phyloP scores from a whole-genome alignment of 1,140 invertebrate species.

The Chlorops oryzae region DNA sequence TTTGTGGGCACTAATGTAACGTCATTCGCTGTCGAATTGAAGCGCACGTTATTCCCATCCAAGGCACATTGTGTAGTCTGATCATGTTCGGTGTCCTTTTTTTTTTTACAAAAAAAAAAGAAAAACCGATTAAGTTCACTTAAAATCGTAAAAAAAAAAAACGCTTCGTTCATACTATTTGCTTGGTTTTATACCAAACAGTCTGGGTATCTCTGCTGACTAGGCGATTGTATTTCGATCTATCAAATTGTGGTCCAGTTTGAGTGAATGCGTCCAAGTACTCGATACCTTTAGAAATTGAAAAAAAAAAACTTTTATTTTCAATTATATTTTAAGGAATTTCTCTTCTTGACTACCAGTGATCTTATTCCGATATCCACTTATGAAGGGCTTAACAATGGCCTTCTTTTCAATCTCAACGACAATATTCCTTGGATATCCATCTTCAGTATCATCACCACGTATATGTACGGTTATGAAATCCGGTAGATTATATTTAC shows the following conservation, averaged over 20 bases:
- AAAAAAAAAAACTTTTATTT: background rate
- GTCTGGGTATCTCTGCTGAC: constrained; percentile 42
- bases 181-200: constrained; percentile 31
- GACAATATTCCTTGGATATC: constrained; percentile 47
- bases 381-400: constrained; percentile 55
- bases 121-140: background rate
- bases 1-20: constrained; percentile 32
- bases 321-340: background rate
- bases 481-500: constrained; percentile 47
- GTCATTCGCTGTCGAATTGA: constrained; percentile 29
- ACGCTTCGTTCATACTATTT: background rate
- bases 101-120: too few relatives aligned
- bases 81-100: constrained; percentile 42
- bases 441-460: constrained; percentile 38
- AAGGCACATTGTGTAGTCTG: constrained; percentile 39
- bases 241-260: constrained; percentile 51
- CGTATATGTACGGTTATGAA: constrained; percentile 50
- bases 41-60: constrained; percentile 35
- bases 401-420: constrained; percentile 51
- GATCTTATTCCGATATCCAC: constrained; percentile 52
- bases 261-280: constrained; percentile 57
- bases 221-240: constrained; percentile 33
- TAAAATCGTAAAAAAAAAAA: background rate
- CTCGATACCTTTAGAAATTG: constrained; percentile 28
- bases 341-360: constrained; percentile 30